These are phyloP conservation scores for Disparrhopalites patrizii DNA, from an alignment of 2,888 invertebrate genomes.

Conservation along the genomic window DNA sequence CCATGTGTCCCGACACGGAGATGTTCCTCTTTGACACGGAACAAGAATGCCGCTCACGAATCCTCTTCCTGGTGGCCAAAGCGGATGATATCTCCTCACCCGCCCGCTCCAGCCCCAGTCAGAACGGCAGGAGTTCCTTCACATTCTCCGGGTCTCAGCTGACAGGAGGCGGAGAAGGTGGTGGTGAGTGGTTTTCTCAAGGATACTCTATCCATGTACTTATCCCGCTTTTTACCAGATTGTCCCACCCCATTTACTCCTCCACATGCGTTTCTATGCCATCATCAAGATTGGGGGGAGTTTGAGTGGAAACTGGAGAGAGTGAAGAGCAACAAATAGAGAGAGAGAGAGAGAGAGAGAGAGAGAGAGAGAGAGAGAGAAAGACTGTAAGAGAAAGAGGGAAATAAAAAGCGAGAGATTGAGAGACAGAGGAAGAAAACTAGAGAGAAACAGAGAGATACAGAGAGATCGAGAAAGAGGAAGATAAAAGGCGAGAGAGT, in stretches of 20 bases:
- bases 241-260: background rate
- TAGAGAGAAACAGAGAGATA: background rate
- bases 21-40: conserved; percentile 43
- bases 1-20: conserved; percentile 38
- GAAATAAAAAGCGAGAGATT: background rate
- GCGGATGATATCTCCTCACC: background rate
- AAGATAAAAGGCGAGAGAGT: too few relatives aligned
- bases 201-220: background rate
- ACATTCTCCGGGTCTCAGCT: background rate
- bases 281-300: background rate
- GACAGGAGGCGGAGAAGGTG: background rate
- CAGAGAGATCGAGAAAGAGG: background rate
- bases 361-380: too few relatives aligned
- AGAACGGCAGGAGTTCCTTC: background rate
- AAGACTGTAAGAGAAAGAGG: too few relatives aligned
- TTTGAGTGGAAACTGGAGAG: background rate
- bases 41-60: conserved; percentile 35
- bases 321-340: too few relatives aligned
- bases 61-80: conserved; percentile 45
- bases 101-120: too few relatives aligned
- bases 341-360: too few relatives aligned
- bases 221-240: background rate
- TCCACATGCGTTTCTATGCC: background rate
- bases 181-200: background rate
- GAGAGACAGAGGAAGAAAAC: background rate